Base-by-base conservation (phyloP, 2,113 vertebrate species). In the Nestor notabilis region DNA sequence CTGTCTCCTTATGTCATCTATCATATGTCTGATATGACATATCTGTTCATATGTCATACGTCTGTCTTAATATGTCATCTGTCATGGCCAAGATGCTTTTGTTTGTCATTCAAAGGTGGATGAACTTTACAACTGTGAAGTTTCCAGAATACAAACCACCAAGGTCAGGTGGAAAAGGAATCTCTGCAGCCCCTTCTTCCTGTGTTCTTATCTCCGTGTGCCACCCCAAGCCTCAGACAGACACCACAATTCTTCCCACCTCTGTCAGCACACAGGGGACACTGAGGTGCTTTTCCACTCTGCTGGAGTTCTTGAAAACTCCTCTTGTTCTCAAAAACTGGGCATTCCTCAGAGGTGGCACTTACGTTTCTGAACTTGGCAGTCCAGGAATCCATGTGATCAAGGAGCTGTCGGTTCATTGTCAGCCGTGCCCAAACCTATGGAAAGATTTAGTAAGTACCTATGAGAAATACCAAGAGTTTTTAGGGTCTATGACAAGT, bases 381-480 rank as follows among this genome's bases (percentile, higher is more conserved):
- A 0, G 99, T 99, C 99, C 99, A 99, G 74, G 99, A 98, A 90
- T 99, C 99, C 66, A 99, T 98, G 90, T 98, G 99, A 33, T 99
- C 99, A 41, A 99, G 98, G 43, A 99, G 98, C 41, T 98, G 98
- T 29, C 99, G 97, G 90, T 99, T 99, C 95, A 98, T 98, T 7
- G 99, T 98, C 97, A 99, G 99, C 94, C 99, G 98, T 13, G 99
- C 99, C 99, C 99, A 99, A 17, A 99, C 99, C 99, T 99, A 53
- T 3, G 53, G 68, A 28, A 92, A 93, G 1, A 80, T 53, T 56
- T 7, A 12, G 23, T 9, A 55, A 58, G 20, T 10, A 44, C 19
- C 12, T 1, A 1, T 4, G 19, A 61, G 17, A 77, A 43, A 58
- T 2, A 39, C 19, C 8, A 56, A 8, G 5, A 46, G 13, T 0